Evolutionary conservation across 1,140 invertebrate genomes (phyloP).

Genomic region (Aphelenchoides besseyi): DNA sequence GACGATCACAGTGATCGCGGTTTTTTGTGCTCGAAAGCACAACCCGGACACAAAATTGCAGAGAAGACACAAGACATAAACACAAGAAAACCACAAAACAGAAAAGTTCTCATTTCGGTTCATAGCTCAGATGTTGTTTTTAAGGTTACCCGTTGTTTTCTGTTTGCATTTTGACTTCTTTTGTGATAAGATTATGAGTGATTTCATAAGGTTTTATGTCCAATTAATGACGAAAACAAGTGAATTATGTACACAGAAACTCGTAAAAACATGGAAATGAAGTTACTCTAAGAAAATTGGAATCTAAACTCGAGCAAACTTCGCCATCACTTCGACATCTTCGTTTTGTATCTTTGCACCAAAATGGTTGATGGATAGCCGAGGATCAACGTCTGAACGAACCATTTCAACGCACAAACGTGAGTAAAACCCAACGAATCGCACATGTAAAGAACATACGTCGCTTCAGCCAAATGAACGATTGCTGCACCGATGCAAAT

Average conservation of each 20-base stretch:
- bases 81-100: too few relatives aligned
- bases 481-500: slow-evolving; percentile 50
- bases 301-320: background rate
- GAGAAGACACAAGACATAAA: too few relatives aligned
- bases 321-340: background rate
- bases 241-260: background rate
- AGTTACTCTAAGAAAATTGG: background rate
- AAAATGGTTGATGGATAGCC: slow-evolving; percentile 46
- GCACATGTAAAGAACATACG: slow-evolving; percentile 41
- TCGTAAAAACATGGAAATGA: background rate
- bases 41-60: too few relatives aligned
- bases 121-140: too few relatives aligned
- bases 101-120: too few relatives aligned
- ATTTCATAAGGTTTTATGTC: too few relatives aligned
- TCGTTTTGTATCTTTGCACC: background rate
- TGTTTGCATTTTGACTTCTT: too few relatives aligned
- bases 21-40: too few relatives aligned
- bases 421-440: slow-evolving; percentile 49
- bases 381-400: slow-evolving; percentile 53
- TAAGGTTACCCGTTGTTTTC: too few relatives aligned
- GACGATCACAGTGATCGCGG: too few relatives aligned
- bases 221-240: too few relatives aligned
- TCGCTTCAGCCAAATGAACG: slow-evolving; percentile 49
- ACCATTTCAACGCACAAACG: slow-evolving; percentile 48
- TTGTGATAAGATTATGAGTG: too few relatives aligned